These are phyloP conservation scores for Pangasianodon gigas DNA, from an alignment of 2,113 vertebrate genomes.

Conservation along the genomic window DNA sequence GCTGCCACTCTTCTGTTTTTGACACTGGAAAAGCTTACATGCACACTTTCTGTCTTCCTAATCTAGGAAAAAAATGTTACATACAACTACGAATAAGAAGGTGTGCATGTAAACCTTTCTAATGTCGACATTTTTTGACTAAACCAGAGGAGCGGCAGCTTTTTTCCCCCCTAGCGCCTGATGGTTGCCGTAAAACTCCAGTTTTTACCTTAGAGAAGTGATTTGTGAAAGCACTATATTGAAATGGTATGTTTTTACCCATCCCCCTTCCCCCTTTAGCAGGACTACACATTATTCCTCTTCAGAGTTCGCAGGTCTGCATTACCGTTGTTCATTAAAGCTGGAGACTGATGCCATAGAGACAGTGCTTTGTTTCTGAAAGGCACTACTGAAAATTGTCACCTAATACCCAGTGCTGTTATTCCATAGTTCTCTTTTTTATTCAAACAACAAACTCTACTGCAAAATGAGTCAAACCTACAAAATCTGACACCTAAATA, in stretches of 20 bases:
- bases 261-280: not conserved
- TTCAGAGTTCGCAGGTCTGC: not conserved
- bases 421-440: not conserved
- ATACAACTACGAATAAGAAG: not conserved
- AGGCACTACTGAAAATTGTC: not conserved
- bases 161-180: not conserved
- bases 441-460: slow-evolving; percentile 28
- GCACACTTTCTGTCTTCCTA: not conserved
- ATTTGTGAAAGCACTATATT: not conserved
- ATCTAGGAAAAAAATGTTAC: not conserved
- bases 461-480: slow-evolving; percentile 65
- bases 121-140: not conserved
- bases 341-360: not conserved
- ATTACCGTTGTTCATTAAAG: not conserved
- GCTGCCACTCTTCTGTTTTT: not conserved
- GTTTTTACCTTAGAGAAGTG: not conserved
- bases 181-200: not conserved
- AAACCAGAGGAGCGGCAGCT: not conserved
- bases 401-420: not conserved
- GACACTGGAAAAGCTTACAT: not conserved
- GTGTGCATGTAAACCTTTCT: not conserved
- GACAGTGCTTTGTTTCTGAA: not conserved
- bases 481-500: slow-evolving; percentile 59
- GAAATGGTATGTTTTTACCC: not conserved
- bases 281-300: not conserved